These are phyloP conservation scores for Leiothrix lutea DNA, from an alignment of 2,113 vertebrate species.

Conservation along the genomic window DNA sequence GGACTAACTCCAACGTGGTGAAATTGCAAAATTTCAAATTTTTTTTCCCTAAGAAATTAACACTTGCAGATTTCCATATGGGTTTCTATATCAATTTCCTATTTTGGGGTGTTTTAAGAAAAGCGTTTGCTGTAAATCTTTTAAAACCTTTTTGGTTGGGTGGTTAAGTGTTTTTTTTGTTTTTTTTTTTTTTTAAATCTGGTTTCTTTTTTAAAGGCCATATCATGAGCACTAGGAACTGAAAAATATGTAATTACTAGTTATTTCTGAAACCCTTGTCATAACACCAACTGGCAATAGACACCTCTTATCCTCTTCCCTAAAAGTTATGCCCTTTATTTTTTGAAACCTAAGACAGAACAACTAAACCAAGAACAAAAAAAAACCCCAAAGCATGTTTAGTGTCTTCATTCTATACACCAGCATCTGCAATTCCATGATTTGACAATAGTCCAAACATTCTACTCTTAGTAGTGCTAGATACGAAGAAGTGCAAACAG, in stretches of 20 bases:
- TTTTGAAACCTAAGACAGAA: background rate
- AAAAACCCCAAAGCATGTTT: background rate
- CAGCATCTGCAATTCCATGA: background rate
- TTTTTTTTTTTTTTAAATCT: background rate
- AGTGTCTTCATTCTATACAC: background rate
- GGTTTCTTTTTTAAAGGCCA: background rate
- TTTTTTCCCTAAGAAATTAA: background rate
- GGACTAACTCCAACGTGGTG: background rate
- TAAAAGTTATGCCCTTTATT: background rate
- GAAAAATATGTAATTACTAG: background rate
- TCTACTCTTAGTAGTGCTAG: constrained; percentile 7
- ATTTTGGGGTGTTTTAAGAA: background rate
- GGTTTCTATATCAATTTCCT: background rate
- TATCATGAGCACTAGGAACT: background rate
- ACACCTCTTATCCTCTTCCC: background rate
- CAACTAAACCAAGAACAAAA: background rate
- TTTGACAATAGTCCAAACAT: background rate
- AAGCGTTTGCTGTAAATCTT: background rate
- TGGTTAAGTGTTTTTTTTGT: background rate
- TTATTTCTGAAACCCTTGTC: background rate
- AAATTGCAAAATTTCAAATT: background rate
- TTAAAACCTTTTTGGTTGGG: background rate
- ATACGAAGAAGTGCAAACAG: background rate
- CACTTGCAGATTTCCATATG: background rate
- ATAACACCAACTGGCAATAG: background rate